Percentiles rank a stretch among this genome's conserved stretches.
Conservation (phyloP, 2,113 vertebrate genomes). For the Indicator maculatus region DNA sequence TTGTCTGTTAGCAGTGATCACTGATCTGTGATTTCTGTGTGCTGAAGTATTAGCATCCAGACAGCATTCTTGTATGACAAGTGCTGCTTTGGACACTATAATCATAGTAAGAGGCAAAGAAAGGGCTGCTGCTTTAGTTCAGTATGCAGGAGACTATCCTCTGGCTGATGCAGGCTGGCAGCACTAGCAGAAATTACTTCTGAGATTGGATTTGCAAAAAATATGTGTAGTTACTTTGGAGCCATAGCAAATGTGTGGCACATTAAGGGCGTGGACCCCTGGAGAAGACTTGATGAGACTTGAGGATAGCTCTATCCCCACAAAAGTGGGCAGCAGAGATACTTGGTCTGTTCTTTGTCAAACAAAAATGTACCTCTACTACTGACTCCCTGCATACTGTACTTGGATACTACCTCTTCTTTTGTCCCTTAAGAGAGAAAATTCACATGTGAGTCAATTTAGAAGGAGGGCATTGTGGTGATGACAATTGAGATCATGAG, state of each 20-base stretch:
- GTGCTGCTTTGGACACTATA: neutral
- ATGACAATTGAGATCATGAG: neutral
- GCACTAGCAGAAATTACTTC: neutral
- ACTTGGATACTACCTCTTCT: neutral
- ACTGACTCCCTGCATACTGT: neutral
- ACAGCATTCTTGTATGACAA: neutral
- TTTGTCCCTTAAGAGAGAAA: neutral
- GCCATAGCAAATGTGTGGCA: neutral
- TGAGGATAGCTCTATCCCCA: too few relatives aligned
- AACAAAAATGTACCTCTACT: neutral
- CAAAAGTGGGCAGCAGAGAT: neutral
- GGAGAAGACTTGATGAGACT: too few relatives aligned
- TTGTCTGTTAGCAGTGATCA: neutral
- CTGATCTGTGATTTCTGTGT: neutral
- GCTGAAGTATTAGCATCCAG: neutral
- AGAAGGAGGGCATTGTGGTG: neutral
- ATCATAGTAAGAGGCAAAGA: neutral
- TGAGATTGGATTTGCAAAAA: neutral
- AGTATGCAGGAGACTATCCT: neutral
- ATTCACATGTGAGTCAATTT: neutral
- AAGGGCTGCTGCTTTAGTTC: neutral
- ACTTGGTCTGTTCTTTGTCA: neutral
- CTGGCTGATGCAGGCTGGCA: neutral
- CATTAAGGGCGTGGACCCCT: too few relatives aligned
- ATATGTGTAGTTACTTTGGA: neutral